phyloP scores from a whole-genome alignment of 2,797 vertebrate species.

The Cuculus canorus region DNA sequence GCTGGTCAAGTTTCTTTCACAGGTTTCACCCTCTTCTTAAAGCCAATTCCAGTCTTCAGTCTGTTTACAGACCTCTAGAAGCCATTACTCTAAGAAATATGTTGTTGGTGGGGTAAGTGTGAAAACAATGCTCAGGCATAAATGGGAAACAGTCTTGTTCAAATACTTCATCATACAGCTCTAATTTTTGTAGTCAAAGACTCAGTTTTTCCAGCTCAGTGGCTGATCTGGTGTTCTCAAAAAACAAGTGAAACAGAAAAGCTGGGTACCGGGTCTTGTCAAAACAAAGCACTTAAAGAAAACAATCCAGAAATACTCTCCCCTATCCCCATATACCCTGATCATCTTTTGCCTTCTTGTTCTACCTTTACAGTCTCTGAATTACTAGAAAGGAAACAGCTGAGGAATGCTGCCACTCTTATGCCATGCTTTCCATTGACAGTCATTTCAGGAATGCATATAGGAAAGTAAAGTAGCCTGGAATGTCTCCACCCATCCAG shows the following conservation, averaged over 20 bases:
- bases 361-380: conserved; percentile 28
- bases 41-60: background rate
- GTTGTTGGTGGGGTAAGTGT: background rate
- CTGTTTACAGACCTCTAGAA: background rate
- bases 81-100: background rate
- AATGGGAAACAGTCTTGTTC: background rate
- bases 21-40: background rate
- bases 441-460: conserved; percentile 88
- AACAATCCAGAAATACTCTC: background rate
- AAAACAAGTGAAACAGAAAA: background rate
- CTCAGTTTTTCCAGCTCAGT: background rate
- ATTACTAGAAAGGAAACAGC: conserved; percentile 84
- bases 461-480: conserved; percentile 79
- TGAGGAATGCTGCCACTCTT: conserved; percentile 87
- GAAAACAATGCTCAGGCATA: background rate
- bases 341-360: background rate
- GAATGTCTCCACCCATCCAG: conserved; percentile 85
- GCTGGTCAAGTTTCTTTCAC: background rate
- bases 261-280: background rate
- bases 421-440: conserved; percentile 86
- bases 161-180: background rate
- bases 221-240: background rate
- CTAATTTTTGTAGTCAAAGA: background rate
- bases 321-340: background rate
- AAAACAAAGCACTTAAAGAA: background rate